Conservation (phyloP, 2,888 invertebrate genomes). For the Tineola bisselliella region DNA sequence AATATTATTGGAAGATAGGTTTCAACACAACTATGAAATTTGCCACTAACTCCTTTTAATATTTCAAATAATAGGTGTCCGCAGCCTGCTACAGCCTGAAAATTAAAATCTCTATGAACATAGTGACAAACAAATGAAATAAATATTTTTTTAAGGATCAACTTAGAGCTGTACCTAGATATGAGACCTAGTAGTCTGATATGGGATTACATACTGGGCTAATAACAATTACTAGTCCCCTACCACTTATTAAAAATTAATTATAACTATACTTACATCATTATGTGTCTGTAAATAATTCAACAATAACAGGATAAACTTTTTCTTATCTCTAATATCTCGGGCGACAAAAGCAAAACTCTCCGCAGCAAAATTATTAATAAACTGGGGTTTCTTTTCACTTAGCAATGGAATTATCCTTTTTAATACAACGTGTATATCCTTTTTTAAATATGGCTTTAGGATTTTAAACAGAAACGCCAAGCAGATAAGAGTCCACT, state of each 20-base stretch:
- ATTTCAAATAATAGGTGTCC: slow-evolving; percentile 91
- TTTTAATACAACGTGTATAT: slow-evolving; percentile 77
- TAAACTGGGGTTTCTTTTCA: slow-evolving; percentile 80
- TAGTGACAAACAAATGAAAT: too few species aligned
- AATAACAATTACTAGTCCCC: too few species aligned
- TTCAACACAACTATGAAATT: slow-evolving; percentile 86
- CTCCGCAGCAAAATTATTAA: slow-evolving; percentile 94
- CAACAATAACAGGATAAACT: slow-evolving; percentile 76
- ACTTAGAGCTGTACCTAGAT: too few species aligned
- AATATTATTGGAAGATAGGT: slow-evolving; percentile 75
- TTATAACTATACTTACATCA: slow-evolving; percentile 66
- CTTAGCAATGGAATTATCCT: slow-evolving; percentile 80
- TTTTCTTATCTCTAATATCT: slow-evolving; percentile 82
- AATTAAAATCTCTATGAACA: slow-evolving; percentile 26
- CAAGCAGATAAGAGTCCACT: slow-evolving; percentile 85
- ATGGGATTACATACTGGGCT: too few species aligned
- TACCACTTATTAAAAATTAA: too few species aligned
- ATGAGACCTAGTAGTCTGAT: too few species aligned
- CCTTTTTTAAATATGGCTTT: slow-evolving; percentile 83
- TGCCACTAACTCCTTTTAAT: slow-evolving; percentile 81
- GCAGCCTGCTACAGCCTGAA: slow-evolving; percentile 79
- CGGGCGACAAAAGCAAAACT: slow-evolving; percentile 95
- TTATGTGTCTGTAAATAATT: slow-evolving; percentile 72
- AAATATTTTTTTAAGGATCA: too few species aligned
- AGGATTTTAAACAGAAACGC: slow-evolving; percentile 92